A percentile compares a stretch with the other conserved stretches of the same genome.
Evolutionary conservation across 2,888 invertebrate species (phyloP).

Genomic region (Pristionchus maxplancki): DNA sequence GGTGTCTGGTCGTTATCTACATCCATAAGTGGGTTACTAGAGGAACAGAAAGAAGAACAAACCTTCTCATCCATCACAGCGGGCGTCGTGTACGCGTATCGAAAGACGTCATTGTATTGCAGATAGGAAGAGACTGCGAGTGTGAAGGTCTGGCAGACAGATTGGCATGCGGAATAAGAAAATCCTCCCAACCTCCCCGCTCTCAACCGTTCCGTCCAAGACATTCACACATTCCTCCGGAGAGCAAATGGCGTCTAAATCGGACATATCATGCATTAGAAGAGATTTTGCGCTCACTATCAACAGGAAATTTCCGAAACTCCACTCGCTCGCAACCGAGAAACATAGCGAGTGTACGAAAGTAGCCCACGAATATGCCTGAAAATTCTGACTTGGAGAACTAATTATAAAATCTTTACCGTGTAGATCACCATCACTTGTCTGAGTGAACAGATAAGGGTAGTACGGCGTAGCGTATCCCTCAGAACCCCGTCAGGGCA

Average conservation of each 20-base stretch:
- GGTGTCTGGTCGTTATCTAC: too few species aligned
- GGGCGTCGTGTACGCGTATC: not conserved
- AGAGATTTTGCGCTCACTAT: too few species aligned
- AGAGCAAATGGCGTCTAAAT: not conserved
- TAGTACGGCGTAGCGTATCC: constrained; percentile 1
- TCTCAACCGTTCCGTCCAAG: constrained; percentile 1
- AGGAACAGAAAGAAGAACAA: too few species aligned
- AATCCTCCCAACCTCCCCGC: not conserved
- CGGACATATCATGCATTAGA: too few species aligned
- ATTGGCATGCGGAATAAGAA: not conserved
- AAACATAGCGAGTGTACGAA: not conserved
- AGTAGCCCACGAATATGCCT: constrained; percentile 5
- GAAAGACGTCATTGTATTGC: not conserved
- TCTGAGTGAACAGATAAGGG: not conserved
- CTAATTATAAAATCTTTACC: not conserved
- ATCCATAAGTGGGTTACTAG: too few species aligned
- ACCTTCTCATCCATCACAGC: constrained; percentile 21
- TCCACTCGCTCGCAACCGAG: not conserved
- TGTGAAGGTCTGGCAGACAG: not conserved
- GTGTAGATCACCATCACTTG: not conserved
- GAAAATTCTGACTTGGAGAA: not conserved
- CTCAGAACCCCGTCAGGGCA: constrained; percentile 19
- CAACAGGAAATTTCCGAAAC: not conserved
- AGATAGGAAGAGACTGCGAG: not conserved
- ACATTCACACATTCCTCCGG: not conserved